phyloP scores from a whole-genome alignment of 2,797 vertebrate species.

The Kryptopterus vitreolus region DNA sequence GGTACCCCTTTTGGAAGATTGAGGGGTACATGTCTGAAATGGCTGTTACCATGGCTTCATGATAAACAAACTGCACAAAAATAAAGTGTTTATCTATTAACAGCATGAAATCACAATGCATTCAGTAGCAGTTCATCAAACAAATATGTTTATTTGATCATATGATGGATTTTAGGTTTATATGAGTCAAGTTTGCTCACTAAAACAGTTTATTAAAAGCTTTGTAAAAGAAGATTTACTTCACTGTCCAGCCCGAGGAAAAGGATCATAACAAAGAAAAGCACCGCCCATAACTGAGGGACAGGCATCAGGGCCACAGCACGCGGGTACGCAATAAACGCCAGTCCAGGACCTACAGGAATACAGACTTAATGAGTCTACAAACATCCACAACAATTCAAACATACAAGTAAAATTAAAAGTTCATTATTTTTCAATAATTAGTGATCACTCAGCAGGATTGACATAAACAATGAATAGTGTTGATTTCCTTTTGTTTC shows the following conservation, averaged over 20 bases:
- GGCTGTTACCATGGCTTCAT: conserved; percentile 90
- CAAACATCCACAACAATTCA: neutral
- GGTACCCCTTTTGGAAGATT: conserved; percentile 77
- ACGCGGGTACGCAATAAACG: conserved; percentile 91
- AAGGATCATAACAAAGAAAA: conserved; percentile 94
- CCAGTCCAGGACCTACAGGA: conserved; percentile 87
- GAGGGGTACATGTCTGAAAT: conserved; percentile 86
- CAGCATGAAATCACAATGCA: neutral
- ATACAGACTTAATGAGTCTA: neutral
- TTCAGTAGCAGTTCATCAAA: too few relatives aligned
- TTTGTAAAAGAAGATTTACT: conserved; percentile 64
- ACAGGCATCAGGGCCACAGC: conserved; percentile 92
- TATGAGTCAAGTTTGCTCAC: neutral
- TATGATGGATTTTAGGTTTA: neutral
- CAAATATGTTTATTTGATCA: neutral
- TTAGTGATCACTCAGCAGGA: neutral
- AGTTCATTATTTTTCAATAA: neutral
- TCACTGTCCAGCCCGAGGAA: conserved; percentile 93
- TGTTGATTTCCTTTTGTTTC: neutral
- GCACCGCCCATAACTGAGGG: conserved; percentile 92
- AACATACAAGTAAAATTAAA: neutral
- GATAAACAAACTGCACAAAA: conserved; percentile 81
- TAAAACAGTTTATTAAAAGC: neutral
- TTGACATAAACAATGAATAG: neutral
- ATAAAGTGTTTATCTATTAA: neutral